A percentile compares a stretch with the other conserved stretches of the same genome.
Conservation (phyloP, 2,113 vertebrate genomes). For the Calyptomena viridis region DNA sequence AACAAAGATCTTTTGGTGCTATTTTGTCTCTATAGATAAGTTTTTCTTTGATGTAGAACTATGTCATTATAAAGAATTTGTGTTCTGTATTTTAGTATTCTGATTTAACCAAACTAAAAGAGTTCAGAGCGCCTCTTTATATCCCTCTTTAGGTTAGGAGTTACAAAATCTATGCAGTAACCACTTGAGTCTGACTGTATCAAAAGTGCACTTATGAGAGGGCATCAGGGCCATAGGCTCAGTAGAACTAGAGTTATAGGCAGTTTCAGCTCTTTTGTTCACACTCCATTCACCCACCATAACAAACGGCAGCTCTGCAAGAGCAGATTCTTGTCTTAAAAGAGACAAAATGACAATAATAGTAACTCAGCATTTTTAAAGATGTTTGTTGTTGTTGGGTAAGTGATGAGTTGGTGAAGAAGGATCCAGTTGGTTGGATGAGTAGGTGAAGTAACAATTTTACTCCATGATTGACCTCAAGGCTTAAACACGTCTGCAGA, state of each 20-base stretch:
- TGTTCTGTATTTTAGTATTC: neutral
- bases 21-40: neutral
- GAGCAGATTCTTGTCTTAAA: neutral
- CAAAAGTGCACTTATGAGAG: neutral
- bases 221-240: neutral
- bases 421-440: neutral
- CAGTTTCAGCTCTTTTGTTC: neutral
- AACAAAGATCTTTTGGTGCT: constrained; percentile 28
- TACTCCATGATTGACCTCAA: neutral
- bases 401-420: neutral
- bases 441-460: neutral
- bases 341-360: neutral
- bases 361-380: neutral
- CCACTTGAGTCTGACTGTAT: neutral
- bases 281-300: neutral
- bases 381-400: neutral
- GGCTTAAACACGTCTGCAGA: neutral
- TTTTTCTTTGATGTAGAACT: neutral
- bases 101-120: neutral
- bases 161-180: neutral
- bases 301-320: neutral
- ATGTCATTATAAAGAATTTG: neutral
- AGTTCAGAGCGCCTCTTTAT: neutral
- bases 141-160: neutral
- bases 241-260: too few species aligned